Evolutionary conservation across 2,888 invertebrate species (phyloP).

Genomic region (Drosophila mimica): DNA sequence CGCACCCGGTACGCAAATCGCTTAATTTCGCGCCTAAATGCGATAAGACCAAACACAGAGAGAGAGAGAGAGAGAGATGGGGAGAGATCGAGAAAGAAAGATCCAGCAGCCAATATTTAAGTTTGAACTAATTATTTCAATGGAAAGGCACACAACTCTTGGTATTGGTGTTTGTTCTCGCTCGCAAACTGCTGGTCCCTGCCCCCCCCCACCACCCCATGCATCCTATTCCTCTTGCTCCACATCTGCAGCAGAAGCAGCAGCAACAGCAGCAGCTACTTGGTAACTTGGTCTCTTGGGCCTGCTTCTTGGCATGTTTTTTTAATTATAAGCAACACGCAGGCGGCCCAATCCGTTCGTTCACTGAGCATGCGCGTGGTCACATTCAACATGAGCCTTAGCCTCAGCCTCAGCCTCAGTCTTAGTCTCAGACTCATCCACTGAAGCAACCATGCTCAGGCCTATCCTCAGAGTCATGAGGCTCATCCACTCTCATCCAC

Average conservation of each 20-base stretch:
- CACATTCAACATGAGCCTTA: conserved; percentile 55
- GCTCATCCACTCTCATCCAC: conserved; percentile 34
- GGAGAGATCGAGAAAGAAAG: not conserved
- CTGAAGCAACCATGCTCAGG: not conserved
- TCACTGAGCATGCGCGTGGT: conserved; percentile 76
- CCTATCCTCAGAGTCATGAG: conserved; percentile 7
- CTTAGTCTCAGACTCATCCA: not conserved
- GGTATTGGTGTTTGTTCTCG: conserved; percentile 57
- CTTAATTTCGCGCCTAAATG: conserved; percentile 78
- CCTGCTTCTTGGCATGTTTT: conserved; percentile 70
- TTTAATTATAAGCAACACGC: conserved; percentile 81
- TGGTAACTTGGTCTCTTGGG: conserved; percentile 3
- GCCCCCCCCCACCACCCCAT: not conserved
- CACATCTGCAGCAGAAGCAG: not conserved
- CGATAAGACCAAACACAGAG: conserved; percentile 62
- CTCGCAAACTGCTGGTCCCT: not conserved
- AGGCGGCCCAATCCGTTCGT: conserved; percentile 64
- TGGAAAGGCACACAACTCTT: conserved; percentile 81
- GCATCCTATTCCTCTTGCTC: conserved; percentile 10
- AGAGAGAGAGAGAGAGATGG: not conserved
- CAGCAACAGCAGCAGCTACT: not conserved
- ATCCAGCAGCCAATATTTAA: conserved; percentile 77
- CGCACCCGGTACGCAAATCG: conserved; percentile 83
- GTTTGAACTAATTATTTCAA: conserved; percentile 84
- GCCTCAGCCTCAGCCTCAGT: conserved; percentile 13